phyloP scores from a whole-genome alignment of 2,113 vertebrate genomes.

The Dasyurus viverrinus region DNA sequence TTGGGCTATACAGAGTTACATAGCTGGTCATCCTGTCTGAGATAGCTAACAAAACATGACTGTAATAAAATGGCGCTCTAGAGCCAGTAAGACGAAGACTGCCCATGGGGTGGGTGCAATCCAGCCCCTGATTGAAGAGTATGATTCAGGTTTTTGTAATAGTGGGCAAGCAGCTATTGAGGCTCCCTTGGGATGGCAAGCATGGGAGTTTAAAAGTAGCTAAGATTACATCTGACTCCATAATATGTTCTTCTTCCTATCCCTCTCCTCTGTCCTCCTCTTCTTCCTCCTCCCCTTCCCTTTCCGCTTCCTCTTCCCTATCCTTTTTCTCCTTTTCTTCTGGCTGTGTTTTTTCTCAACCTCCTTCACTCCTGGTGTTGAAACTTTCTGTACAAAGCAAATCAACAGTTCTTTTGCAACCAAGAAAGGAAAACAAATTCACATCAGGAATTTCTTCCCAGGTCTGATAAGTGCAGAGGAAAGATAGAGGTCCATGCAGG shows the following conservation, averaged over 20 bases:
- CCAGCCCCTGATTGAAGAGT: not conserved
- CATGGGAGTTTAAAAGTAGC: too few relatives aligned
- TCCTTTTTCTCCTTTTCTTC: not conserved
- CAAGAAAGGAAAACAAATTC: not conserved
- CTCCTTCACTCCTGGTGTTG: not conserved
- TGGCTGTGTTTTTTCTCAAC: not conserved
- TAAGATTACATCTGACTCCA: too few relatives aligned
- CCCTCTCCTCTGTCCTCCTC: too few relatives aligned
- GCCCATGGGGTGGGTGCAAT: constrained; percentile 1
- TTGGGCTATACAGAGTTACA: too few relatives aligned
- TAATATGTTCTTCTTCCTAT: too few relatives aligned
- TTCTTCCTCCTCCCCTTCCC: too few relatives aligned
- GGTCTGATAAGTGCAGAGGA: not conserved
- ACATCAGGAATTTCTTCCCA: not conserved
- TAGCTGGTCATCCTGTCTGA: too few relatives aligned
- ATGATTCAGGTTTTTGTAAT: constrained; percentile 39
- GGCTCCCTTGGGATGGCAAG: accelerated
- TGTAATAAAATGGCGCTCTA: not conserved
- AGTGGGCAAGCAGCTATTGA: constrained; percentile 43
- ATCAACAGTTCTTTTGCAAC: not conserved
- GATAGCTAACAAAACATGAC: constrained; percentile 12
- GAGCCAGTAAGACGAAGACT: not conserved
- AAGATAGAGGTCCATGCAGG: not conserved
- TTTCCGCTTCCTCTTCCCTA: not conserved
- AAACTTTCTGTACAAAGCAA: not conserved